Percentiles rank a stretch among this genome's conserved stretches.
Conservation (phyloP, 2,888 invertebrate species). For the Eubasilissa splendida region DNA sequence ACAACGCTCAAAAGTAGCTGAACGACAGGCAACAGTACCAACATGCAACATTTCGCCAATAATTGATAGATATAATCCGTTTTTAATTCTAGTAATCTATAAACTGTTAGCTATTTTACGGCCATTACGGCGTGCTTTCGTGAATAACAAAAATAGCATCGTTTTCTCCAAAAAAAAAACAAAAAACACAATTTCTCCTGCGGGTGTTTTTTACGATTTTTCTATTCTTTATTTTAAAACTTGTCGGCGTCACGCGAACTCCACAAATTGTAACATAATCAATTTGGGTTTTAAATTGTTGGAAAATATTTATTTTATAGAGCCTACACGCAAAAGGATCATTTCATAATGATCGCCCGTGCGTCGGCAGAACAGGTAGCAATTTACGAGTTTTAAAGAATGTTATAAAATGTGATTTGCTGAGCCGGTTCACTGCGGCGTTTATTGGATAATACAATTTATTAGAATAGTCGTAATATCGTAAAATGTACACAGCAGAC, state of each 20-base stretch:
- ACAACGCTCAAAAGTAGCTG: too few species aligned
- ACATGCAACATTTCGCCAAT: not conserved
- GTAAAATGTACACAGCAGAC: too few species aligned
- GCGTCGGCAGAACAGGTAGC: conserved; percentile 22
- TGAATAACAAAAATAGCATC: conserved; percentile 9
- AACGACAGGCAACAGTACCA: too few species aligned
- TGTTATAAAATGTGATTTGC: not conserved
- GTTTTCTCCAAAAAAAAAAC: not conserved
- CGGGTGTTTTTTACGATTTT: conserved; percentile 3
- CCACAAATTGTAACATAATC: conserved; percentile 32
- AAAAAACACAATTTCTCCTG: conserved; percentile 23
- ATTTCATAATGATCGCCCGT: conserved; percentile 19
- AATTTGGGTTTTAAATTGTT: conserved; percentile 40
- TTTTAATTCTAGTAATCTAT: conserved; percentile 24
- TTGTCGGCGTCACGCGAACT: conserved; percentile 9
- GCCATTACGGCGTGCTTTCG: not conserved
- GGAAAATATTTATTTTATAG: conserved; percentile 39
- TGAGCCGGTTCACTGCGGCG: not conserved
- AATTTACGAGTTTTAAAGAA: conserved; percentile 10
- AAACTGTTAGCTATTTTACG: conserved; percentile 9
- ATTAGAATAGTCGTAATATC: too few species aligned
- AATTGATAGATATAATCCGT: conserved; percentile 27
- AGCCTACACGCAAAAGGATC: conserved; percentile 32
- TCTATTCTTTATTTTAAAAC: not conserved
- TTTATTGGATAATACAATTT: too few species aligned